Evolutionary conservation across 1,140 invertebrate genomes (phyloP).

Genomic region (Drosophila saltans): DNA sequence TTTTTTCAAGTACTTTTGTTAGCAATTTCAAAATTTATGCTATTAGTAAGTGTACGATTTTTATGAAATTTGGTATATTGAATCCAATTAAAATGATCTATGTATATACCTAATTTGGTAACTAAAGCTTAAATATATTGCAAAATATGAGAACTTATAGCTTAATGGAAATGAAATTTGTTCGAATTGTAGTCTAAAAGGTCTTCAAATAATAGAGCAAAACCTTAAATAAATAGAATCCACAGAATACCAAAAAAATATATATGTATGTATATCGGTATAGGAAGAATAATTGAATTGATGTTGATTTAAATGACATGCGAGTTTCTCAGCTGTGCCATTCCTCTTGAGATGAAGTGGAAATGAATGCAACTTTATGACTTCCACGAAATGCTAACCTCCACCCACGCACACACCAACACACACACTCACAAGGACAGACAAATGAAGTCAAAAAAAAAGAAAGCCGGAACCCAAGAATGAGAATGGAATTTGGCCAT

Average conservation of each 20-base stretch:
- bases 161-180: too few relatives aligned
- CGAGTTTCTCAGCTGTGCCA: conserved; percentile 12
- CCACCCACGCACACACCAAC: not conserved
- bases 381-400: conserved; percentile 19
- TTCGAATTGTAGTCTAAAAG: too few relatives aligned
- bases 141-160: too few relatives aligned
- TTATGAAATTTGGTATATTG: too few relatives aligned
- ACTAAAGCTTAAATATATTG: too few relatives aligned
- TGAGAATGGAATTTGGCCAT: conserved; percentile 44
- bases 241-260: too few relatives aligned
- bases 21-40: too few relatives aligned
- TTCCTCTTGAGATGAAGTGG: conserved; percentile 8
- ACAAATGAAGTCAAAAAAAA: not conserved
- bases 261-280: not conserved
- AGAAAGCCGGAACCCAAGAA: conserved; percentile 12
- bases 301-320: conserved; percentile 5
- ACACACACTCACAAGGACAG: not conserved
- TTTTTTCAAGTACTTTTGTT: not conserved
- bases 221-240: not conserved
- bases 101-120: too few relatives aligned
- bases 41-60: too few relatives aligned
- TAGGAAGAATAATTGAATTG: not conserved
- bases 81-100: too few relatives aligned
- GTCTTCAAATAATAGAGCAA: too few relatives aligned
- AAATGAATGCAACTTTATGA: conserved; percentile 12